These are phyloP conservation scores for Aspiorhynchus laticeps DNA, from an alignment of 2,113 vertebrate genomes.

Conservation along the genomic window DNA sequence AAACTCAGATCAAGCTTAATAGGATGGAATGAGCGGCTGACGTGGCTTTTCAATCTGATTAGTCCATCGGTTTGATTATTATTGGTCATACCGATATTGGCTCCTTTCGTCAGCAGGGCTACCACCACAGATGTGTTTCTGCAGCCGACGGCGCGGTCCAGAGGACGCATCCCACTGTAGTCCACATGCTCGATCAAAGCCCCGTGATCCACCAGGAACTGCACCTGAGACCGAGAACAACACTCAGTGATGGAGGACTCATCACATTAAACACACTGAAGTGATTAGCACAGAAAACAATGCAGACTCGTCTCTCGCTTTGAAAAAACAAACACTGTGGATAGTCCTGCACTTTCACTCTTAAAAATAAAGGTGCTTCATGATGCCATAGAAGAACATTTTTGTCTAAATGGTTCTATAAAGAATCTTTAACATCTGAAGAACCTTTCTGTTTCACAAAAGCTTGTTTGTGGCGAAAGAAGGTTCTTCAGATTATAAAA, in stretches of 20 bases:
- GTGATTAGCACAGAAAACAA: background rate
- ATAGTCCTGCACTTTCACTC: no score
- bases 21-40: background rate
- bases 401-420: no score
- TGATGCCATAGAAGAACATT: no score
- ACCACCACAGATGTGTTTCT: conserved; percentile 97
- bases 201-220: conserved; percentile 97
- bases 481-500: no score
- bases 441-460: no score
- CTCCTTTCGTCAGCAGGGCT: conserved; percentile 98
- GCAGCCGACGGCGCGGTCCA: conserved; percentile 95
- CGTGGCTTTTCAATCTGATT: background rate
- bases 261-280: no score
- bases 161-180: conserved; percentile 97
- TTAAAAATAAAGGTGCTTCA: no score
- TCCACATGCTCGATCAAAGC: conserved; percentile 98
- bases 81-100: conserved; percentile 94
- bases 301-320: background rate
- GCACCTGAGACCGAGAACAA: conserved; percentile 80
- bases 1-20: background rate
- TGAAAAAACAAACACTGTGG: no score
- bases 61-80: background rate
- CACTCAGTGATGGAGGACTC: no score
- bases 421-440: no score
- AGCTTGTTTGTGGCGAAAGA: no score